Conservation (phyloP, 2,113 vertebrate genomes). For the Trochalopteron elliotii region DNA sequence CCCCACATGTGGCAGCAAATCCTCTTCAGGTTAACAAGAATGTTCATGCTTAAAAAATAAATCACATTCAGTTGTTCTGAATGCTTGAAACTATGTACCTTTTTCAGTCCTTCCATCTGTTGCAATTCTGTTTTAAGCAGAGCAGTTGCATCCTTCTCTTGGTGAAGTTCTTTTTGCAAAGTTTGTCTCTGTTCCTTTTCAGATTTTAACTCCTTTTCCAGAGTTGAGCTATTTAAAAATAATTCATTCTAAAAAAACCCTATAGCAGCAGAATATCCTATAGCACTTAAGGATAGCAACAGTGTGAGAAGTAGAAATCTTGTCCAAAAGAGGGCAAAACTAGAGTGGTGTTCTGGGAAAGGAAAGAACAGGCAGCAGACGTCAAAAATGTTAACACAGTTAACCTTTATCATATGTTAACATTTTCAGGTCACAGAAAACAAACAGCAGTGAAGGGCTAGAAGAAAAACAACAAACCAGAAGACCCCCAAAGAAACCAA, state of each 20-base stretch:
- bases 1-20: background rate
- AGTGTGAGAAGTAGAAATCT: background rate
- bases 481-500: background rate
- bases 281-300: background rate
- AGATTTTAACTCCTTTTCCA: conserved; percentile 88
- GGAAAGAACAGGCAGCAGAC: background rate
- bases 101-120: conserved; percentile 89
- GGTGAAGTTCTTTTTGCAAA: conserved; percentile 86
- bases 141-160: conserved; percentile 85
- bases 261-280: background rate
- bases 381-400: background rate
- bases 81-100: conserved; percentile 54
- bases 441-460: background rate
- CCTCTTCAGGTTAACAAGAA: background rate
- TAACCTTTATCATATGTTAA: background rate
- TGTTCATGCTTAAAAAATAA: background rate
- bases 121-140: conserved; percentile 90
- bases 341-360: background rate
- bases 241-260: background rate
- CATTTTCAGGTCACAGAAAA: background rate
- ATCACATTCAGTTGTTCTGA: background rate
- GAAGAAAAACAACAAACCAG: background rate
- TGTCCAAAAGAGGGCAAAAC: background rate
- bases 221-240: conserved; percentile 75
- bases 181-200: conserved; percentile 91